These are phyloP conservation scores for Tetrapedia diversipes DNA, from an alignment of 2,888 invertebrate genomes.

Conservation along the genomic window DNA sequence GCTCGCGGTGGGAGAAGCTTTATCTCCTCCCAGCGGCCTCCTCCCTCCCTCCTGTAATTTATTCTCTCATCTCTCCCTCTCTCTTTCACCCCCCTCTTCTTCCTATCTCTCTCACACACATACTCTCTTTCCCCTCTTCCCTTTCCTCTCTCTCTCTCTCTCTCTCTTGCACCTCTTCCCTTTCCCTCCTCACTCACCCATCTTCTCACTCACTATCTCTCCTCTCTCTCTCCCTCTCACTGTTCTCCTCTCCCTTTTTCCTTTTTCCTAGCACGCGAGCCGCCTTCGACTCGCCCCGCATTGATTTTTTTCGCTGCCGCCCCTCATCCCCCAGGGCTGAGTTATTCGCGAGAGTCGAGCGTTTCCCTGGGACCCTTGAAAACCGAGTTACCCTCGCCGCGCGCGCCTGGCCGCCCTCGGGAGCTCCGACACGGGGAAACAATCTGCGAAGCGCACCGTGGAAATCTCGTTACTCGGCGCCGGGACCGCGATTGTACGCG, in stretches of 20 bases:
- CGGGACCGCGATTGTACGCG: background rate
- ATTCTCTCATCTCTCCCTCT: too few species aligned
- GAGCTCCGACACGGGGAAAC: background rate
- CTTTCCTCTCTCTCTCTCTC: too few species aligned
- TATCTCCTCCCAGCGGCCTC: conserved; percentile 41
- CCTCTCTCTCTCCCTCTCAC: too few species aligned
- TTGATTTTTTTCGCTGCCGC: background rate
- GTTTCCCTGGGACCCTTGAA: background rate
- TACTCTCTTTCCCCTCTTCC: too few species aligned
- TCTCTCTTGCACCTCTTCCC: too few species aligned
- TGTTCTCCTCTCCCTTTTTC: too few species aligned
- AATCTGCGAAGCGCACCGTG: background rate
- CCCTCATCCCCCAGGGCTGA: background rate
- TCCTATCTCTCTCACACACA: too few species aligned
- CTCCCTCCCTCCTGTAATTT: conserved; percentile 44
- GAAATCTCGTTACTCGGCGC: conserved; percentile 7
- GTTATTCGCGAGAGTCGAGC: conserved; percentile 15
- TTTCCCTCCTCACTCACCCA: too few species aligned
- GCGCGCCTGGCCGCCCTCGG: background rate
- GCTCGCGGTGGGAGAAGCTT: conserved; percentile 30
- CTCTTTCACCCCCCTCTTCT: too few species aligned
- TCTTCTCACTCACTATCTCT: too few species aligned
- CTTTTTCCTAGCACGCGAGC: conserved; percentile 5
- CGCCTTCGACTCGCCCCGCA: background rate
- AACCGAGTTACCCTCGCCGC: background rate